Evolutionary conservation across 2,113 vertebrate genomes (phyloP).

Genomic region (Noctilio leporinus): DNA sequence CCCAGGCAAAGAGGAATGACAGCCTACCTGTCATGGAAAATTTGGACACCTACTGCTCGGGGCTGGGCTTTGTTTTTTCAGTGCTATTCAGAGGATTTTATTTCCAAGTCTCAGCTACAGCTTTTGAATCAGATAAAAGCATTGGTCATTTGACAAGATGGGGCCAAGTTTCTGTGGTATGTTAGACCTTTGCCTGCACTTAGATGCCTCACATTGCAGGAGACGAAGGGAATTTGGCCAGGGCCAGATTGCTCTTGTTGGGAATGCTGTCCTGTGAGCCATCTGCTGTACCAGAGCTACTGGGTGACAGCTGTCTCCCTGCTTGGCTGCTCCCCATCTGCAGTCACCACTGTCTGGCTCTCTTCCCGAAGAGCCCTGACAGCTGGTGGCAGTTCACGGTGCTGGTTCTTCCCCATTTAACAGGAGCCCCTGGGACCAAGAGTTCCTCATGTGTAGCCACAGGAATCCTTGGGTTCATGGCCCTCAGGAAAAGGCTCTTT

Average conservation of each 20-base stretch:
- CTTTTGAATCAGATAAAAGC: not conserved
- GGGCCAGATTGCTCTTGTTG: not conserved
- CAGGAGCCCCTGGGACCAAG: not conserved
- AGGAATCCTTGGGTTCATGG: not conserved
- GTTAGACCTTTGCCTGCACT: not conserved
- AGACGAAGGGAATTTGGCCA: not conserved
- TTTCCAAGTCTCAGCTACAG: constrained; percentile 12
- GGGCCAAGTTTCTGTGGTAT: not conserved
- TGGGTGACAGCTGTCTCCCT: not conserved
- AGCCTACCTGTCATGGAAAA: not conserved
- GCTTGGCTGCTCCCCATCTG: not conserved
- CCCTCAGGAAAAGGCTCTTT: not conserved
- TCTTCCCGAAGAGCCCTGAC: not conserved
- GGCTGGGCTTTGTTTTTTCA: not conserved
- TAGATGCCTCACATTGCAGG: not conserved
- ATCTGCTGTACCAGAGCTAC: not conserved
- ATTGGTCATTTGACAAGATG: not conserved
- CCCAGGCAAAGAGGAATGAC: not conserved
- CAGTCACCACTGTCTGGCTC: not conserved
- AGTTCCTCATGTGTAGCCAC: not conserved
- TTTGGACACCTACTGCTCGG: not conserved
- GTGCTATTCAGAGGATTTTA: not conserved
- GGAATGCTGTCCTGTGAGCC: not conserved
- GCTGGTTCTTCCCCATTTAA: not conserved
- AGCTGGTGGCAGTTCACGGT: not conserved